Percentiles rank a stretch among this genome's conserved stretches.
Evolutionary conservation across 2,113 vertebrate genomes (phyloP).

Genomic region (Delphinapterus leucas): DNA sequence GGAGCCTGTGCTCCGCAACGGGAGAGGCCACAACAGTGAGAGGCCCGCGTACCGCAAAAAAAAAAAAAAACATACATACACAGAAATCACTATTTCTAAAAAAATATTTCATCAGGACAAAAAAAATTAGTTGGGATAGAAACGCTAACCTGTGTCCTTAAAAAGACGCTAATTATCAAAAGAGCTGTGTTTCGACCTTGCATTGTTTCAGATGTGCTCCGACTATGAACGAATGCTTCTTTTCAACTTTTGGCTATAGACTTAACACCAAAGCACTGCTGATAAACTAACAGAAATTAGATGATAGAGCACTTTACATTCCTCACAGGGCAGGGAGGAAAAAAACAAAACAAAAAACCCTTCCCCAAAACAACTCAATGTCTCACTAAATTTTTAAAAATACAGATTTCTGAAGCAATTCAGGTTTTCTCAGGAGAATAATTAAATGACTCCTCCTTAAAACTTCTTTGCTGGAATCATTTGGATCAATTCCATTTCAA

Average conservation of each 20-base stretch:
- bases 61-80: no score
- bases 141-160: constrained; percentile 30
- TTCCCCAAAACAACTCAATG: not conserved
- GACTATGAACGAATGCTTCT: constrained; percentile 42
- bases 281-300: constrained; percentile 51
- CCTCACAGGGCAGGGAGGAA: not conserved
- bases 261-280: constrained; percentile 39
- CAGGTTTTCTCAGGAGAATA: not conserved
- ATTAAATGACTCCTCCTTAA: constrained; percentile 18
- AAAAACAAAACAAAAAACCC: not conserved
- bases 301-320: constrained; percentile 22
- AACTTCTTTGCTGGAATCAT: not conserved
- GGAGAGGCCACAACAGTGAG: no score
- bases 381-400: constrained; percentile 28
- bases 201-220: constrained; percentile 36
- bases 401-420: constrained; percentile 25
- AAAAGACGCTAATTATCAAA: constrained; percentile 9
- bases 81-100: not conserved
- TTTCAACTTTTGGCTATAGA: constrained; percentile 33
- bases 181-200: constrained; percentile 19
- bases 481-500: not conserved
- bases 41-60: no score
- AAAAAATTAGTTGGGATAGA: not conserved
- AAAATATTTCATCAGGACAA: not conserved
- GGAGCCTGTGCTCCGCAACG: no score